These are phyloP conservation scores for Phania funesta DNA, from an alignment of 2,888 invertebrate genomes.

Conservation along the genomic window DNA sequence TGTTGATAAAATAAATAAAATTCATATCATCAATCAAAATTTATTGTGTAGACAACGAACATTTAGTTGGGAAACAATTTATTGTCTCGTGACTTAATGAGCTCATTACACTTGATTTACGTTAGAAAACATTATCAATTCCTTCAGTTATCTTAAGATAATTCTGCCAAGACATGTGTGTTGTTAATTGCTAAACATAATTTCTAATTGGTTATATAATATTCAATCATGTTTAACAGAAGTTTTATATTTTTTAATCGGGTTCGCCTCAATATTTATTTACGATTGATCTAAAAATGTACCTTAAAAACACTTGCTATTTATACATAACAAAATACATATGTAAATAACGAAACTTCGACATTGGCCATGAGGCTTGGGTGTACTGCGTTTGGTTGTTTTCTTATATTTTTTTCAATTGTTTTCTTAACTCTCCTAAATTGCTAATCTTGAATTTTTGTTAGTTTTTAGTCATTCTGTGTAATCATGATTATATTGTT, in stretches of 20 bases:
- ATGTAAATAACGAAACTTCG: slow-evolving; percentile 13
- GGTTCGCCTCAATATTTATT: neutral
- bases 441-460: slow-evolving; percentile 28
- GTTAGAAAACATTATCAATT: slow-evolving; percentile 1
- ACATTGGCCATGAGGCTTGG: slow-evolving; percentile 36
- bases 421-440: slow-evolving; percentile 10
- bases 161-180: neutral
- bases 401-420: slow-evolving; percentile 20
- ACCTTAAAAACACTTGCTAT: neutral
- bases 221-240: neutral
- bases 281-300: neutral
- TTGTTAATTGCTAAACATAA: too few relatives aligned
- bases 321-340: neutral
- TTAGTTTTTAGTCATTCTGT: neutral
- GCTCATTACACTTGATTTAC: slow-evolving; percentile 13
- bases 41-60: neutral
- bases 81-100: slow-evolving; percentile 41
- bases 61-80: neutral
- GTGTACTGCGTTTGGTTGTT: neutral
- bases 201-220: too few relatives aligned
- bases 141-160: neutral
- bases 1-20: too few relatives aligned
- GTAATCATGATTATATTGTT: neutral
- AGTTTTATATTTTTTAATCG: neutral
- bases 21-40: neutral